A percentile compares a stretch with the other conserved stretches of the same genome.
Conservation (phyloP, 2,888 invertebrate genomes). For the Eumerus sabulonum region DNA sequence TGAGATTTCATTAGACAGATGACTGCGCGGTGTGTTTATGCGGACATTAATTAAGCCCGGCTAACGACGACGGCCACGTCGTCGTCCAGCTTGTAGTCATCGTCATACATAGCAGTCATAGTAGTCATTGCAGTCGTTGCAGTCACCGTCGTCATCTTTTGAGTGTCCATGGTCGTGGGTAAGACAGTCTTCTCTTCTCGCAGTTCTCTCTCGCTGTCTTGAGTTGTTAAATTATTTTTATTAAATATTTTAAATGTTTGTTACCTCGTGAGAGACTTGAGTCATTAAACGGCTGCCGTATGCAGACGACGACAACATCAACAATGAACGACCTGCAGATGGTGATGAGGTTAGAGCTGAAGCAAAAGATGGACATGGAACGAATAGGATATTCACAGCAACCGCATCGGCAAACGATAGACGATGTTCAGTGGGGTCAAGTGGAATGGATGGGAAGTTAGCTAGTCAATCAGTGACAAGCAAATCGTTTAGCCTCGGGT, state of each 20-base stretch:
- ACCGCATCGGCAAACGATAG: background rate
- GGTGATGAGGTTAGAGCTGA: constrained; percentile 5
- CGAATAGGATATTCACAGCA: constrained; percentile 13
- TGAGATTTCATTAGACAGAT: constrained; percentile 66
- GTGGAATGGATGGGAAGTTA: background rate
- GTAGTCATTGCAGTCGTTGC: too few relatives aligned
- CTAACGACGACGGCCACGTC: constrained; percentile 44
- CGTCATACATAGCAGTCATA: too few relatives aligned
- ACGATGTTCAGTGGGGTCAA: constrained; percentile 17
- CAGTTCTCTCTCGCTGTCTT: constrained; percentile 8
- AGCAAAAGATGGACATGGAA: too few relatives aligned
- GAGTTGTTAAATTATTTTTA: constrained; percentile 63
- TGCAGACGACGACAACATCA: background rate
- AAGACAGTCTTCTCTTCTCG: constrained; percentile 12
- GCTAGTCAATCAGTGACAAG: constrained; percentile 24
- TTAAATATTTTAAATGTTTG: constrained; percentile 56
- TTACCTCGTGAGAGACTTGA: constrained; percentile 41
- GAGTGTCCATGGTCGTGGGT: constrained; percentile 26
- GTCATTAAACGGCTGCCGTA: constrained; percentile 46
- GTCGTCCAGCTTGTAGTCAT: background rate
- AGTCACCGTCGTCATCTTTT: too few relatives aligned
- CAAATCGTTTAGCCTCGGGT: constrained; percentile 12
- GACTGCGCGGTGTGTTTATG: constrained; percentile 54
- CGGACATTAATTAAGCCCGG: constrained; percentile 62
- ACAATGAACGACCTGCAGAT: background rate